phyloP scores from a whole-genome alignment of 1,140 invertebrate genomes.

The Drosophila baimaii region DNA sequence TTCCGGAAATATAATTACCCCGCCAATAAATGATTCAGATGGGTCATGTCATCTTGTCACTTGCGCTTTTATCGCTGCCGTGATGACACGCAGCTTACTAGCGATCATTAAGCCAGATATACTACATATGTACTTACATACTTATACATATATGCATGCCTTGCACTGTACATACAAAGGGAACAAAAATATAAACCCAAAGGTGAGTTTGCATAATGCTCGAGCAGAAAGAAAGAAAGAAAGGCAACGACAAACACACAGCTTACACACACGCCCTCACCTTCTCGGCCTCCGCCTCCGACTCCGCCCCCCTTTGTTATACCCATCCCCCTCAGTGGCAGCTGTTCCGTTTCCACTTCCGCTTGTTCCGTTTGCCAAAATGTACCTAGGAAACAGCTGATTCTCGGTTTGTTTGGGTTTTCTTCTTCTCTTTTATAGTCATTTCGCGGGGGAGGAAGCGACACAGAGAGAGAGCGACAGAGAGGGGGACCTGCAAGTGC shows the following conservation, averaged over 20 bases:
- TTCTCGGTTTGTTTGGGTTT: constrained; percentile 51
- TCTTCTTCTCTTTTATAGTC: constrained; percentile 2
- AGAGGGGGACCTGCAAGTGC: constrained; percentile 77
- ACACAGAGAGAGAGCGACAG: neutral
- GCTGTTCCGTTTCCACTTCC: constrained; percentile 67
- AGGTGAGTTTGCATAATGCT: constrained; percentile 63
- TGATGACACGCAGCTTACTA: constrained; percentile 41
- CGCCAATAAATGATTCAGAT: constrained; percentile 30
- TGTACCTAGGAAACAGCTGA: constrained; percentile 66
- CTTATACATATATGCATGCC: neutral
- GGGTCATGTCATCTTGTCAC: constrained; percentile 31
- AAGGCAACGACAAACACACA: constrained; percentile 28
- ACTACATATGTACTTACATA: constrained; percentile 2
- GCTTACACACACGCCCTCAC: constrained; percentile 36
- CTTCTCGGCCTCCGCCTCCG: neutral
- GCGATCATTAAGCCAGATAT: constrained; percentile 39
- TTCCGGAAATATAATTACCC: constrained; percentile 26
- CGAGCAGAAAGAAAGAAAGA: constrained; percentile 19
- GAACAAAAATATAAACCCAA: constrained; percentile 37
- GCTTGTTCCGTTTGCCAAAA: constrained; percentile 53
- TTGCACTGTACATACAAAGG: constrained; percentile 20
- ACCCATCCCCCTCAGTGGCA: constrained; percentile 1
- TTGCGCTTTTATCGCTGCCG: constrained; percentile 31
- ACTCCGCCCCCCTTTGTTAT: too few species aligned
- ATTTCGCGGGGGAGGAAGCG: constrained; percentile 22